Evolutionary conservation across 2,797 vertebrate species (phyloP).

Genomic region (Orestias chungarensis): DNA sequence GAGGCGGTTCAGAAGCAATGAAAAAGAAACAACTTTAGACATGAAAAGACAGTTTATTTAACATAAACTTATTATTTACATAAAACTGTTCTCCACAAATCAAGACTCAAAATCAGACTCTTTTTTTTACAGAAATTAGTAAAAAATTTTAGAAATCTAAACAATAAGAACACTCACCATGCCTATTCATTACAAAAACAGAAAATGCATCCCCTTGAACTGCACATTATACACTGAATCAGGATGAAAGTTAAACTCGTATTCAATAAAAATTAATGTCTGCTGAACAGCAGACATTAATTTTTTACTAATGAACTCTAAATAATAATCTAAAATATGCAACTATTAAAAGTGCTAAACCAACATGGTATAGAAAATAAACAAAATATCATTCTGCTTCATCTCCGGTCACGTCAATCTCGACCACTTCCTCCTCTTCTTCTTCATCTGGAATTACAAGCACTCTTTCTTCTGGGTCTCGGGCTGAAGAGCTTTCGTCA

Average conservation of each 20-base stretch:
- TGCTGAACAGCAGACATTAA: background rate
- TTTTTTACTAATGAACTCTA: background rate
- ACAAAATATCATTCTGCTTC: conserved; percentile 40
- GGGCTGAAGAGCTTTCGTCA: conserved; percentile 1
- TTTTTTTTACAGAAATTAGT: background rate
- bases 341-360: conserved; percentile 6
- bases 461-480: background rate
- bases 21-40: background rate
- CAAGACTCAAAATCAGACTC: background rate
- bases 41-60: conserved; percentile 33
- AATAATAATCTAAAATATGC: conserved; percentile 3
- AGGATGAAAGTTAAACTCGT: background rate
- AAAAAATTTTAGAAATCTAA: background rate
- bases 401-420: conserved; percentile 76
- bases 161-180: conserved; percentile 15
- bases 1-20: background rate
- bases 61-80: conserved; percentile 22
- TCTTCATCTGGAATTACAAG: conserved; percentile 44
- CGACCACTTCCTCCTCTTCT: conserved; percentile 53
- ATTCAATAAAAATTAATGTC: background rate
- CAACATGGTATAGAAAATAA: background rate
- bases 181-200: conserved; percentile 9
- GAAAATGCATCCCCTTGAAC: conserved; percentile 15
- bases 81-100: conserved; percentile 23
- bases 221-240: conserved; percentile 13